Evolutionary conservation across 2,113 vertebrate species (phyloP).

Genomic region (Pseudopodoces humilis): DNA sequence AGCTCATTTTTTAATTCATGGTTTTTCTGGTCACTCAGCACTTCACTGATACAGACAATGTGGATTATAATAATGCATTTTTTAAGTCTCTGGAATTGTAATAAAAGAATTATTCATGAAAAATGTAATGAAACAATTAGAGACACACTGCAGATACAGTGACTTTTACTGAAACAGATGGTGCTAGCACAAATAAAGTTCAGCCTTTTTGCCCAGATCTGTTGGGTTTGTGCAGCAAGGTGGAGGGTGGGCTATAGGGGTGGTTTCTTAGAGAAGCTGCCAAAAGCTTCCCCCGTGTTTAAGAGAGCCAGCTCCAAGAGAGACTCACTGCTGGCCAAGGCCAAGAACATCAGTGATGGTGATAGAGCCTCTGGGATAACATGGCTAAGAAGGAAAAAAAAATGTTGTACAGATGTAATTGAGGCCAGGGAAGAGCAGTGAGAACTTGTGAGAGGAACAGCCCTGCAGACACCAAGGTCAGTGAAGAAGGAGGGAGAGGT

Average conservation of each 20-base stretch:
- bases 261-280: background rate
- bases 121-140: background rate
- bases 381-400: background rate
- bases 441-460: background rate
- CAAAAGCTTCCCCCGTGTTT: background rate
- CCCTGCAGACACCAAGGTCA: background rate
- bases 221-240: background rate
- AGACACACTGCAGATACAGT: background rate
- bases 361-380: background rate
- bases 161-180: background rate
- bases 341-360: background rate
- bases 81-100: background rate
- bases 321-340: background rate
- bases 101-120: background rate
- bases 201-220: background rate
- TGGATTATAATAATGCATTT: background rate
- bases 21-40: background rate
- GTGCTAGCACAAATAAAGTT: background rate
- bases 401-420: background rate
- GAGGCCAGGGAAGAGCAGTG: background rate
- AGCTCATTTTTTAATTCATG: background rate
- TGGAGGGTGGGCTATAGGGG: background rate
- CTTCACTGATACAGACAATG: background rate
- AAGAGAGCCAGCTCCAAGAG: background rate
- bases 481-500: background rate